Evolutionary conservation across 2,888 invertebrate genomes (phyloP).

Genomic region (Oligia latruncula): DNA sequence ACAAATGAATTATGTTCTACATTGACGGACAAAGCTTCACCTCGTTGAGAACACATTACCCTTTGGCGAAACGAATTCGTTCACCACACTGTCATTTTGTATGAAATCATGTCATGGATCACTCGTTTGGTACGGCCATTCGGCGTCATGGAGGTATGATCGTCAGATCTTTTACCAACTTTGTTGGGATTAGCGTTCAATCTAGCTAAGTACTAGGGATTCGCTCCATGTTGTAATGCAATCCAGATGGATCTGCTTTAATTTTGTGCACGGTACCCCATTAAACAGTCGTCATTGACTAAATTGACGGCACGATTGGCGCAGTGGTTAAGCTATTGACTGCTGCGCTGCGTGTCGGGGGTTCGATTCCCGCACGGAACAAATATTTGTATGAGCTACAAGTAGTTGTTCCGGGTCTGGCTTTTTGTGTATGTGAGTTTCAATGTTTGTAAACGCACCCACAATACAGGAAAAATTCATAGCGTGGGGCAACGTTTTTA

Average conservation of each 20-base stretch:
- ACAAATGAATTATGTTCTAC: constrained; percentile 33
- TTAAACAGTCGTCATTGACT: background rate
- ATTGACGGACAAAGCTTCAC: constrained; percentile 38
- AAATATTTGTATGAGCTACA: too few relatives aligned
- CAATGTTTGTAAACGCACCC: too few relatives aligned
- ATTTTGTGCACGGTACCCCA: background rate
- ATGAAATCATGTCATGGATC: constrained; percentile 58
- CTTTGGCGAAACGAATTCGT: constrained; percentile 56
- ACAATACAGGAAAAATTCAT: too few relatives aligned
- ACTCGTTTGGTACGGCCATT: constrained; percentile 44
- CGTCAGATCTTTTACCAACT: background rate
- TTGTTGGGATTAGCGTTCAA: background rate
- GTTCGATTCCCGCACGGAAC: too few relatives aligned
- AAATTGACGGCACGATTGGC: too few relatives aligned
- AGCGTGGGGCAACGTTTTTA: too few relatives aligned
- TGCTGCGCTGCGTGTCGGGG: too few relatives aligned
- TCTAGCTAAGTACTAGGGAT: background rate
- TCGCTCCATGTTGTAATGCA: background rate
- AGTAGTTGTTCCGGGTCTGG: too few relatives aligned
- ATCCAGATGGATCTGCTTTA: background rate
- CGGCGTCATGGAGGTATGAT: constrained; percentile 9
- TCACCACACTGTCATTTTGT: constrained; percentile 52
- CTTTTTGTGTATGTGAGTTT: too few relatives aligned
- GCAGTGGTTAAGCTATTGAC: too few relatives aligned
- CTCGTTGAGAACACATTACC: constrained; percentile 50